Base-by-base conservation (phyloP, 2,797 vertebrate species). In the Salmo trutta region DNA sequence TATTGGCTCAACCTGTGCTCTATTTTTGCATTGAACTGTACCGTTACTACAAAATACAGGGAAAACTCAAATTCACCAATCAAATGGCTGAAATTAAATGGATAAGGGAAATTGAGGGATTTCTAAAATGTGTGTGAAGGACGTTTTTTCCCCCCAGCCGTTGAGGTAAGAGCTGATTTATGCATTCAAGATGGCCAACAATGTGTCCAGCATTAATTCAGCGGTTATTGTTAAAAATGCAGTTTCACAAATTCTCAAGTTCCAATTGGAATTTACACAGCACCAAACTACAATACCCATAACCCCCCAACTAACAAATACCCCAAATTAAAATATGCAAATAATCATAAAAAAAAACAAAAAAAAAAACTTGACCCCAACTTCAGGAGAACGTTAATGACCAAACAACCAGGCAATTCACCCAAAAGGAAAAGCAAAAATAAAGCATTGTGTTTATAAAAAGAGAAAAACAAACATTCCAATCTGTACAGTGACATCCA, bases 401-500 rank as follows among this genome's bases (percentile, higher is more conserved):
- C 87, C 90, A 93, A 91, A 90, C 77, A 88, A 91, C 87, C 83
- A 89, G 85, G 88, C 81, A 89, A 88, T 75, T 86, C 87, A 91
- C 91, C 87, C 81, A 16, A 14, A 56, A 77, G 33, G 27, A 72
- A 47, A 85, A 92, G 74, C 67, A 59, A 74, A 66, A 89, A 87
- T 81, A 83, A 76, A 83, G 91, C 51, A 85, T 87, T 79, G 67
- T 71, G 90, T 89, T 74, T 93, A 94, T 92, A 93, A 93, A 85
- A 94, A 93, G 84, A 80, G 73, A 91, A 87, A 92, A 91, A 93
- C 90, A 93, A 94, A 95, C 93, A 93, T 95, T 95, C 94, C 94
- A 94, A 94, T 94, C 93, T 95, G 94, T 95, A 95, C 94, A 94
- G 91, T 93, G 94, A 95, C 94, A 95, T 95, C 94, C 93, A 94